phyloP scores from a whole-genome alignment of 2,888 invertebrate species.

The Phalera bucephala region DNA sequence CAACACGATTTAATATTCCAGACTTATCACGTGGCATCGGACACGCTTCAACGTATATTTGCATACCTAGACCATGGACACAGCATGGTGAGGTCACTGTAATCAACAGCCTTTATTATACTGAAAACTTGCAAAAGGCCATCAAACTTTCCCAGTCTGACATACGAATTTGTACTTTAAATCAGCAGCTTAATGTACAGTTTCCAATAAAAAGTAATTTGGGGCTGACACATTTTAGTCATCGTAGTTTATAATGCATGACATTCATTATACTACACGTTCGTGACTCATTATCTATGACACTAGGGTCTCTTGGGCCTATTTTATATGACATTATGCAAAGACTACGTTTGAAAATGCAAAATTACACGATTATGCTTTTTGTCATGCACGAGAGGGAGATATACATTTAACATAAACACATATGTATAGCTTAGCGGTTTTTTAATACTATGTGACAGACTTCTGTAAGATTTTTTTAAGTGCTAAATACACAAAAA shows the following conservation, averaged over 20 bases:
- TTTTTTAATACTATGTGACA: too few species aligned
- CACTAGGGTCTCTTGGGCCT: conserved; percentile 28
- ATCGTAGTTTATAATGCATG: background rate
- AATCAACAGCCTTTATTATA: conserved; percentile 23
- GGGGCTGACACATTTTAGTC: background rate
- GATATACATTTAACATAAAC: too few species aligned
- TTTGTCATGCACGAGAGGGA: too few species aligned
- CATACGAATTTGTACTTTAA: background rate
- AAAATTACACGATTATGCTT: too few species aligned
- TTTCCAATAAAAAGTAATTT: background rate
- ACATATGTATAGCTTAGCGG: too few species aligned
- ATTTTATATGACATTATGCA: conserved; percentile 22
- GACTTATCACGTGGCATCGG: conserved; percentile 24
- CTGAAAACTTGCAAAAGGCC: background rate
- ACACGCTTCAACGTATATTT: conserved; percentile 34
- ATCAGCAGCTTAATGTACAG: background rate
- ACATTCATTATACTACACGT: background rate
- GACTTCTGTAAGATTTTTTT: too few species aligned
- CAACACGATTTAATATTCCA: conserved; percentile 28
- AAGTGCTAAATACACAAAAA: too few species aligned
- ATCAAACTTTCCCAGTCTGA: background rate
- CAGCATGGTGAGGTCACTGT: conserved; percentile 23
- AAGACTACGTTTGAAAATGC: too few species aligned
- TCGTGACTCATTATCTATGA: conserved; percentile 26
- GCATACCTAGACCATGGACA: conserved; percentile 31